Percentiles rank a stretch among this genome's conserved stretches.
Conservation (phyloP, 1,140 invertebrate genomes). For the Antheraea mylitta region DNA sequence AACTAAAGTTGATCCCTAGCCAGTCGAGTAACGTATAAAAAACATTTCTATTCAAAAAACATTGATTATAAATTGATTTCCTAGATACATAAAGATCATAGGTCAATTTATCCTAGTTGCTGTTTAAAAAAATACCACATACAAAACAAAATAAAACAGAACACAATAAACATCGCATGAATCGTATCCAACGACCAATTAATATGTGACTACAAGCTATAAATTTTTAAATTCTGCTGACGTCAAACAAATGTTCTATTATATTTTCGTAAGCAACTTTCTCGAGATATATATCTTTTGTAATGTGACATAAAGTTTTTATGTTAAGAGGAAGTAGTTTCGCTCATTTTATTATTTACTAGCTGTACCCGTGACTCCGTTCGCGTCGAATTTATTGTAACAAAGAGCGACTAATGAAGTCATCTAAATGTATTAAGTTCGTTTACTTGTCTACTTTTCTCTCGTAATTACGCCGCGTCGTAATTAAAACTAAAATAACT, state of each 20-base stretch:
- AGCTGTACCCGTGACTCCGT: too few relatives aligned
- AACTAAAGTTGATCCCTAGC: too few relatives aligned
- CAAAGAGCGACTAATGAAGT: too few relatives aligned
- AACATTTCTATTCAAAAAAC: too few relatives aligned
- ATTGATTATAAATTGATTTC: background rate
- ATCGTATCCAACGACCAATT: slow-evolving; percentile 47
- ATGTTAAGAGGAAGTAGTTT: slow-evolving; percentile 24
- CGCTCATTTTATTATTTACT: background rate
- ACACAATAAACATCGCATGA: slow-evolving; percentile 48
- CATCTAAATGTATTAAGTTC: too few relatives aligned
- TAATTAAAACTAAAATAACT: too few relatives aligned
- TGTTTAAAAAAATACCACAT: background rate
- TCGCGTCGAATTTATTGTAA: too few relatives aligned
- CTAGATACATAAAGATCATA: background rate
- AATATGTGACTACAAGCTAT: slow-evolving; percentile 39
- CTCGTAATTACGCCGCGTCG: too few relatives aligned
- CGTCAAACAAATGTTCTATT: slow-evolving; percentile 50
- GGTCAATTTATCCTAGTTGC: background rate
- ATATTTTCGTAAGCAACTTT: slow-evolving; percentile 32
- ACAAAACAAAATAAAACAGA: slow-evolving; percentile 1
- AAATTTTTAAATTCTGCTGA: slow-evolving; percentile 50
- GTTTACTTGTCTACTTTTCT: too few relatives aligned
- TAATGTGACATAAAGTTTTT: slow-evolving; percentile 55
- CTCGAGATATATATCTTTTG: slow-evolving; percentile 49
- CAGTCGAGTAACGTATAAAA: too few relatives aligned